Percentiles rank a stretch among this genome's conserved stretches.
Conservation (phyloP, 2,888 invertebrate genomes). For the Campaea margaritaria region DNA sequence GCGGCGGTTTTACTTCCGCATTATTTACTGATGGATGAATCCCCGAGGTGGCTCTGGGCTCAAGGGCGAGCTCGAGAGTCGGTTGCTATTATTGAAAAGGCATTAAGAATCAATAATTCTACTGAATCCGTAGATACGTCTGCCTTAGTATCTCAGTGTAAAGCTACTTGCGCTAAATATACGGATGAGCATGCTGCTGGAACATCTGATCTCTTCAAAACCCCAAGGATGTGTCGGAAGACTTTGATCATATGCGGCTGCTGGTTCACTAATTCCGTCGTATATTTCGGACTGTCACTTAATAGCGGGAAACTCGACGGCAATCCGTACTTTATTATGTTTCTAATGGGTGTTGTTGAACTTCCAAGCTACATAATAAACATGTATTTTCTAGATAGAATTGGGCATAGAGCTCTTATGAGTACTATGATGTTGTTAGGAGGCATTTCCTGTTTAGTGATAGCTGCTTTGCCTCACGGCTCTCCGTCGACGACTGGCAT, state of each 20-base stretch:
- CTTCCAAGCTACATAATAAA: slow-evolving; percentile 91
- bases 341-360: slow-evolving; percentile 92
- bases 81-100: slow-evolving; percentile 90
- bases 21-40: slow-evolving; percentile 95
- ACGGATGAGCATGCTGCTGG: slow-evolving; percentile 84
- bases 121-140: slow-evolving; percentile 87
- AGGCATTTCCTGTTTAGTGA: slow-evolving; percentile 90
- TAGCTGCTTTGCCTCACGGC: slow-evolving; percentile 88
- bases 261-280: slow-evolving; percentile 95
- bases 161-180: slow-evolving; percentile 78
- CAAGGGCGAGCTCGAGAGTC: slow-evolving; percentile 91
- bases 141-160: slow-evolving; percentile 87
- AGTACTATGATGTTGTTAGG: slow-evolving; percentile 92
- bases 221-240: slow-evolving; percentile 91
- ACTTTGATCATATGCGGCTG: slow-evolving; percentile 92
- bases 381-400: slow-evolving; percentile 89
- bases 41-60: slow-evolving; percentile 95
- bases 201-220: slow-evolving; percentile 90
- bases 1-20: slow-evolving; percentile 89
- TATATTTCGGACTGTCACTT: slow-evolving; percentile 93
- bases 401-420: slow-evolving; percentile 91
- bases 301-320: slow-evolving; percentile 92
- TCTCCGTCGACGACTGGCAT: slow-evolving; percentile 86
- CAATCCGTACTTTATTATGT: slow-evolving; percentile 92
- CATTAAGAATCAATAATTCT: slow-evolving; percentile 88